These are phyloP conservation scores for Neotoxoptera formosana DNA, from an alignment of 1,140 invertebrate species.

Conservation along the genomic window DNA sequence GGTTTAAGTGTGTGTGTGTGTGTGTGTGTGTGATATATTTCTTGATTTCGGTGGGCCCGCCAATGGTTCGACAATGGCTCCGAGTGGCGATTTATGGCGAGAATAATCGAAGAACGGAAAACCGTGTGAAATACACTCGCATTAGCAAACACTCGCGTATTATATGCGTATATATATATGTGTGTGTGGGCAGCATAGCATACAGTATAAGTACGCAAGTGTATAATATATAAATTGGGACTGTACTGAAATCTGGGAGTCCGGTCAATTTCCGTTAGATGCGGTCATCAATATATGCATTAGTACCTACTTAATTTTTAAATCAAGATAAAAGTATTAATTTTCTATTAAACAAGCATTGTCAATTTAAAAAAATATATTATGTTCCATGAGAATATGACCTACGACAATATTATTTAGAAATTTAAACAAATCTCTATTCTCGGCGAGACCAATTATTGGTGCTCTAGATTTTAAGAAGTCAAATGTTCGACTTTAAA, in stretches of 20 bases:
- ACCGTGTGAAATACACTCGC: not conserved
- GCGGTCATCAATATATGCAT: not conserved
- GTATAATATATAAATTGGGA: not conserved
- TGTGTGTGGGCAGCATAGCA: not conserved
- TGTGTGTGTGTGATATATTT: not conserved
- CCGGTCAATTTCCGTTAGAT: not conserved
- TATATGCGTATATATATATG: not conserved
- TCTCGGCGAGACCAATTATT: not conserved
- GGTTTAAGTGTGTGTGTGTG: not conserved
- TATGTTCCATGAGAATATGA: not conserved
- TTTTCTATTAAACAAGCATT: not conserved
- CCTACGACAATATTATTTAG: not conserved
- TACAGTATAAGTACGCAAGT: not conserved
- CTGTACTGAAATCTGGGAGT: not conserved
- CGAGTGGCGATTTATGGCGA: constrained; percentile 35
- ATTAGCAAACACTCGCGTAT: constrained; percentile 18
- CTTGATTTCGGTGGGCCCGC: constrained; percentile 14
- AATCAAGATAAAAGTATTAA: not conserved
- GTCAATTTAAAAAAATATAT: not conserved
- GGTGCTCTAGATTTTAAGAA: not conserved
- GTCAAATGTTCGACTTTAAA: not conserved
- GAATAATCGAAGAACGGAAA: constrained; percentile 9
- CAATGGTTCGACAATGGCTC: constrained; percentile 15
- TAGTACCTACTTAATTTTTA: not conserved
- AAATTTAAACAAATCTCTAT: not conserved